Base-by-base conservation (phyloP, 2,113 vertebrate species). In the Eonycteris spelaea region DNA sequence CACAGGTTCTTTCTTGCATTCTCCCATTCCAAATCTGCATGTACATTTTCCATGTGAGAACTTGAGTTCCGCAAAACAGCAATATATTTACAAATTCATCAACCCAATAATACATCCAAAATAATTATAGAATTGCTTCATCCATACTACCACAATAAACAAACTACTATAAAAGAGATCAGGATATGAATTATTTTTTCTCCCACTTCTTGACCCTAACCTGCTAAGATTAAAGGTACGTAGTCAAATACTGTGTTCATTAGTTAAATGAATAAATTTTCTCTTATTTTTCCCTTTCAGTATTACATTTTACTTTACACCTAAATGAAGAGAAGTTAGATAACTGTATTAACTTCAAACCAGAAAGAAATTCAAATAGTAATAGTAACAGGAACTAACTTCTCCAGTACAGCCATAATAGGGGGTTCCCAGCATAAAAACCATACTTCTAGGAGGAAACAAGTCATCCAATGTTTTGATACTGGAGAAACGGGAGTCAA, bases 341-440 rank as follows among this genome's bases (percentile, higher is more conserved):
- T 67, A 90, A 85, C 12, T 84, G 9, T 96, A 97, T 68, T 90
- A 84, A 73, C 16, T 86, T 87, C 11, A 57, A 84, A 97, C 45
- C 22, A 97, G 10, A 90, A 74, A 92, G 35, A 87, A 91, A 90
- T 45, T 38, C 74, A 95, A 70, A 51, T 65, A 90, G 11, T 4
- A 38, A 89, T 26, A 95, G 12, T 35, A 65, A 88, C n/a, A 86
- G 55, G 53, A 96, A 98, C 98, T 98, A 96, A 99, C 99, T 99
- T 99, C 99, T 97, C 99, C 99, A 98, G 99, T 99, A 97, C 99
- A 99, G 65, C 99, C 99, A 0, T 99, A 99, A 98, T 99, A 99
- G 9, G 99, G 99, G 85, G 99, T 99, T 86, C 99, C 99, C 97
- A 99, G 98, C 99, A 99, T 99, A 98, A 99, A 99, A 83, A 99